Percentiles rank a stretch among this genome's conserved stretches.
Conservation (phyloP, 2,888 invertebrate species). For the Orchesellides sinensis region DNA sequence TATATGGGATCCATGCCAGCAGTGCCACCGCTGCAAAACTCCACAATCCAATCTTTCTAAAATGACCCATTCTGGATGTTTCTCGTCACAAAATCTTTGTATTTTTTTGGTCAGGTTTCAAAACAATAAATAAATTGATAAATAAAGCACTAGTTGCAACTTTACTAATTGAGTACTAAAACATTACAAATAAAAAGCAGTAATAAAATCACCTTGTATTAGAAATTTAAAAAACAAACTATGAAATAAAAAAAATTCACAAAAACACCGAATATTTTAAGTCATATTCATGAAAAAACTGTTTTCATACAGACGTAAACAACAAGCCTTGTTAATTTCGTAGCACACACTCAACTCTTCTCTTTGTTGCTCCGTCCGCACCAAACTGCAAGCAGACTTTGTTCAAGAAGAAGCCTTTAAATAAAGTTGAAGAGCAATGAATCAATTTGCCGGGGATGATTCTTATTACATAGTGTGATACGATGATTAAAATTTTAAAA, state of each 20-base stretch:
- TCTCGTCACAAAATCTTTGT: neutral
- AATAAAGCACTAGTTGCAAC: neutral
- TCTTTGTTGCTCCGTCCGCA: slow-evolving; percentile 44
- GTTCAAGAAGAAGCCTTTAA: slow-evolving; percentile 46
- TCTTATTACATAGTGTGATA: too few relatives aligned
- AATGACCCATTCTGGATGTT: slow-evolving; percentile 34
- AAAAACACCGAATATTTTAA: slow-evolving; percentile 18
- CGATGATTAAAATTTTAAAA: slow-evolving; percentile 11
- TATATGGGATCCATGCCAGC: slow-evolving; percentile 47
- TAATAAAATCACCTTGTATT: too few relatives aligned
- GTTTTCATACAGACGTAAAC: neutral
- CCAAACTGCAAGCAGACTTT: slow-evolving; percentile 48
- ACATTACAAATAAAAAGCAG: too few relatives aligned
- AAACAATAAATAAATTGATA: neutral
- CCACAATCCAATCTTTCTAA: slow-evolving; percentile 39
- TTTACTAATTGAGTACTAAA: too few relatives aligned
- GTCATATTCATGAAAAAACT: slow-evolving; percentile 46
- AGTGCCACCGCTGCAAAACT: slow-evolving; percentile 51
- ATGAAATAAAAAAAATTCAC: slow-evolving; percentile 4
- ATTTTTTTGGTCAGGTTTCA: slow-evolving; percentile 10
- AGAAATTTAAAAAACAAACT: too few relatives aligned
- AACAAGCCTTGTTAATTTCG: slow-evolving; percentile 1
- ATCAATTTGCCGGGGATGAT: neutral
- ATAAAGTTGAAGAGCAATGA: slow-evolving; percentile 46
- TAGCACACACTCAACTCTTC: slow-evolving; percentile 34